Percentiles rank a stretch among this genome's conserved stretches.
These are phyloP conservation scores for Xiphophorus couchianus DNA, from an alignment of 2,113 vertebrate species.

Conservation along the genomic window DNA sequence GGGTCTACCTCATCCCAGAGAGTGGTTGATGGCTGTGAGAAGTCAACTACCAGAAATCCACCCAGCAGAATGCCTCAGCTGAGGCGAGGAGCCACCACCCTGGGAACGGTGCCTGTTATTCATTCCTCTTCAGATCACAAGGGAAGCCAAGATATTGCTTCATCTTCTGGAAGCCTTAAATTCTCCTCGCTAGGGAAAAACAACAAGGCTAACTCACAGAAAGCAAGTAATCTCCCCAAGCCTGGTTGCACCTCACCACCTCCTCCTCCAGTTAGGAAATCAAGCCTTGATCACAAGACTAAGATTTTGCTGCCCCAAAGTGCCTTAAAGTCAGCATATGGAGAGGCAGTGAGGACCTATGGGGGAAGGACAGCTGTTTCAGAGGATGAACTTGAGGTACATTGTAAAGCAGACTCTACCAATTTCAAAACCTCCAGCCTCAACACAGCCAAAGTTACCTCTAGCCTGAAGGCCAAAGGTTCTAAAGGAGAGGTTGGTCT, in stretches of 20 bases:
- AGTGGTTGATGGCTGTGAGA: slow-evolving; percentile 93
- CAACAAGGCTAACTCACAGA: slow-evolving; percentile 81
- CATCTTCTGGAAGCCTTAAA: slow-evolving; percentile 82
- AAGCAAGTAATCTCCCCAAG: slow-evolving; percentile 77
- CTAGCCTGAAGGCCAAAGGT: slow-evolving; percentile 84
- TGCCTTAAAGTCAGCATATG: slow-evolving; percentile 83
- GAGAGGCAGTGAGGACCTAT: slow-evolving; percentile 72
- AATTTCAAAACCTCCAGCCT: slow-evolving; percentile 80
- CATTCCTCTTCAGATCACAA: slow-evolving; percentile 75
- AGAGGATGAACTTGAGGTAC: slow-evolving; percentile 73
- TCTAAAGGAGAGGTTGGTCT: slow-evolving; percentile 81
- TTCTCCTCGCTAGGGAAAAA: slow-evolving; percentile 83
- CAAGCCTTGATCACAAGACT: slow-evolving; percentile 91
- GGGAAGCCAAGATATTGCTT: slow-evolving; percentile 71
- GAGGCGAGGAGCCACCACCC: slow-evolving; percentile 90
- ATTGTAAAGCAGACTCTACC: slow-evolving; percentile 79
- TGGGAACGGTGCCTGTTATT: slow-evolving; percentile 87
- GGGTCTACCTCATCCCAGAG: slow-evolving; percentile 84
- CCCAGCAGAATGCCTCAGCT: slow-evolving; percentile 86
- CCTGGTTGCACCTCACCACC: slow-evolving; percentile 85
- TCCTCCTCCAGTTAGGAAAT: slow-evolving; percentile 92
- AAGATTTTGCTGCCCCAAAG: slow-evolving; percentile 77
- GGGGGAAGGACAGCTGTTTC: slow-evolving; percentile 67
- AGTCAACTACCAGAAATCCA: slow-evolving; percentile 79
- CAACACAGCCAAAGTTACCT: slow-evolving; percentile 82